These are phyloP conservation scores for Hirtodrosophila histrioides DNA, from an alignment of 2,888 invertebrate species.

Conservation along the genomic window DNA sequence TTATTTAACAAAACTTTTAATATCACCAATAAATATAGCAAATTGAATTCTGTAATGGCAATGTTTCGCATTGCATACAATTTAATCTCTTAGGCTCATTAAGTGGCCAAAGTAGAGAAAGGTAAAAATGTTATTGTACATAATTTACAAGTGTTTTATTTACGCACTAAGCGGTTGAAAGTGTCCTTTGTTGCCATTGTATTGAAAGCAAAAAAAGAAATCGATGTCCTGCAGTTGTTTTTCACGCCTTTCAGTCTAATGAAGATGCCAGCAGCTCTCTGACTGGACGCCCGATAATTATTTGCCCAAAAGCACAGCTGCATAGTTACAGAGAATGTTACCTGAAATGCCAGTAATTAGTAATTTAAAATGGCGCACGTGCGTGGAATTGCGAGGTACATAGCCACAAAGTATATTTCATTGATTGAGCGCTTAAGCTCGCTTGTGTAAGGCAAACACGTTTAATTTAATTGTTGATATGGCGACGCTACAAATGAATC, in stretches of 20 bases:
- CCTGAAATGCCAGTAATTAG: slow-evolving; percentile 70
- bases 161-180: no score
- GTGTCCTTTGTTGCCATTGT: no score
- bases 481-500: slow-evolving; percentile 72
- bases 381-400: slow-evolving; percentile 52
- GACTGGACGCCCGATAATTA: slow-evolving; percentile 38
- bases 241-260: slow-evolving; percentile 2
- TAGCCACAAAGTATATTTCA: slow-evolving; percentile 36
- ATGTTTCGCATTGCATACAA: no score
- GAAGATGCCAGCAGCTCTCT: slow-evolving; percentile 6
- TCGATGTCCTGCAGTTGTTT: slow-evolving; percentile 1
- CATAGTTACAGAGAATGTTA: slow-evolving; percentile 21
- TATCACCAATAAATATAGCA: not conserved
- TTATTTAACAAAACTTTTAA: not conserved
- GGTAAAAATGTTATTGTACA: no score
- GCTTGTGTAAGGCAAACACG: slow-evolving; percentile 74
- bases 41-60: not conserved
- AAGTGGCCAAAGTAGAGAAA: no score
- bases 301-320: slow-evolving; percentile 31
- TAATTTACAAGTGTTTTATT: no score
- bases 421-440: slow-evolving; percentile 72
- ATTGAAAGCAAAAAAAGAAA: no score
- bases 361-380: slow-evolving; percentile 77
- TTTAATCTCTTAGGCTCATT: no score
- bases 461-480: slow-evolving; percentile 79